Evolutionary conservation across 2,113 vertebrate genomes (phyloP), one percentile per base, ranked within the genome.

Genomic region (Percopsis transmontana): DNA sequence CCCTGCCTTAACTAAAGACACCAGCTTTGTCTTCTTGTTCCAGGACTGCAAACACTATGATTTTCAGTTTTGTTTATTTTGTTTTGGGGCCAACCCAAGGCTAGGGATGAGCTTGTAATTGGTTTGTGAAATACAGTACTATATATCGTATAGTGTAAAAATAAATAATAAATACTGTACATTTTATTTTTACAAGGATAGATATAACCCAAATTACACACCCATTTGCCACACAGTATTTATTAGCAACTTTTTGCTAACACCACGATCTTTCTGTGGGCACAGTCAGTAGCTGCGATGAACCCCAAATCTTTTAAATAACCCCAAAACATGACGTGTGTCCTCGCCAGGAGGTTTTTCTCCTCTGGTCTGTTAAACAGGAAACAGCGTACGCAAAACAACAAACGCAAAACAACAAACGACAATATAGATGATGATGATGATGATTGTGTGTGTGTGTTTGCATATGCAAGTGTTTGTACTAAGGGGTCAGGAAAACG

Each of bases 111-210:
- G 51, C 20, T 48, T 55, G 39, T 58, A 66, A 64, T 47, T 61
- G 68, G 50, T 76, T 79, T 59, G 68, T 79, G 79, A 84, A 80
- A 75, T 56, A 66, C 16, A 48, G n/a, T n/a, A n/a, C n/a, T n/a
- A 47, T 3, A 47, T 47, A 47, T 11, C 45, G 5, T n/a, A 15
- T 16, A 16, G n/a, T 16, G 77, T 68, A 58, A 39, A 59, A 64
- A n/a, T n/a, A n/a, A n/a, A n/a, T n/a, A n/a, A n/a, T n/a, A n/a
- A n/a, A 68, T 57, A 70, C 72, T 81, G 78, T 74, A 83, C 61
- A 67, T 61, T 58, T 80, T 52, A 39, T 45, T 64, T 86, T 82
- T 77, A 83, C 72, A 69, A 83, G 81, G 67, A 75, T 59, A 71
- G 58, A 78, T 55, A 62, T 58, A 33, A 33, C 27, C 27, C 8